Evolutionary conservation across 2,113 vertebrate genomes (phyloP).

Genomic region (Mohoua ochrocephala): DNA sequence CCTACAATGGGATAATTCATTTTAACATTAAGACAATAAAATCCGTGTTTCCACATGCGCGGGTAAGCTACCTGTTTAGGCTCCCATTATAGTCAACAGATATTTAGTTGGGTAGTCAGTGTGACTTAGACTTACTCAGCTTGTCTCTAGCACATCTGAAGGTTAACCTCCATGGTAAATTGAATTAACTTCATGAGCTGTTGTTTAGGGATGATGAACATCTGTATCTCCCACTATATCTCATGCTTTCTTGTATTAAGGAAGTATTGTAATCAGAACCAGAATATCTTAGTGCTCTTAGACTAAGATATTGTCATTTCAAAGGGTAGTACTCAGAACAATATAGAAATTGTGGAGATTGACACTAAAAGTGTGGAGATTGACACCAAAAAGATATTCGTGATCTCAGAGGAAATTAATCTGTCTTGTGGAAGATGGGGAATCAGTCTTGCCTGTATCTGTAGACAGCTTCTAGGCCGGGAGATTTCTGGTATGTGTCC

Average conservation of each 20-base stretch:
- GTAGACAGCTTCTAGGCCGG: not conserved
- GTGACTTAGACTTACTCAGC: not conserved
- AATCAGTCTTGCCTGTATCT: not conserved
- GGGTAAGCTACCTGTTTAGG: not conserved
- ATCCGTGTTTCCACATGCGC: not conserved
- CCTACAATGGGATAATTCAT: not conserved
- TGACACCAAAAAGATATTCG: not conserved
- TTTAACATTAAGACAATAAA: not conserved
- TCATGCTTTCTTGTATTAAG: not conserved
- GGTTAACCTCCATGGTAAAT: not conserved
- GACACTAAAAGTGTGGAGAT: not conserved
- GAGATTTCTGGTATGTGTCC: not conserved
- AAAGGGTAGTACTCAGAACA: not conserved
- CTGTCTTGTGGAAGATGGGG: not conserved
- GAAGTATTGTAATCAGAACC: not conserved
- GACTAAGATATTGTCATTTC: not conserved
- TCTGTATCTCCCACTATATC: not conserved
- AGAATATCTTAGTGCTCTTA: not conserved
- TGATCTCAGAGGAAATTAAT: not conserved
- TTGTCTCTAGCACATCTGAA: not conserved
- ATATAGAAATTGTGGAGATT: not conserved
- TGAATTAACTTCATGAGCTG: not conserved
- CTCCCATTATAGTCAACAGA: not conserved
- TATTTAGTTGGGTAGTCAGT: not conserved
- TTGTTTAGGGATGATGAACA: not conserved